Conservation (phyloP, 2,113 vertebrate genomes). For the Mystacornis crossleyi region DNA sequence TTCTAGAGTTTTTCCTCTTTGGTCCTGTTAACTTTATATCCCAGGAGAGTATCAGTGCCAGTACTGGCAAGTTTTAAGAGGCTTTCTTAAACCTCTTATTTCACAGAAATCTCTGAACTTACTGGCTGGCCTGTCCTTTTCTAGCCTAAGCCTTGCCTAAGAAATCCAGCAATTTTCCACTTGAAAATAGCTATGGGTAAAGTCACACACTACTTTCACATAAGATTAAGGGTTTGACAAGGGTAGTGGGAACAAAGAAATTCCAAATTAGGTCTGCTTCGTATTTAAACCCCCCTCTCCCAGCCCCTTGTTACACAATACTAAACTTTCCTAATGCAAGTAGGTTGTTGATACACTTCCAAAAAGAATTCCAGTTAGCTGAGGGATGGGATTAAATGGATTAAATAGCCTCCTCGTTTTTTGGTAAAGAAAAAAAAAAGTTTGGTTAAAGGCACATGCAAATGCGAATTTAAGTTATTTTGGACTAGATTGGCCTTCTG, state of each 20-base stretch:
- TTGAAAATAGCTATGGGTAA: constrained; percentile 32
- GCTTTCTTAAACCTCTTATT: constrained; percentile 28
- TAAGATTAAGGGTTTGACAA: constrained; percentile 46
- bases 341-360: constrained; percentile 28
- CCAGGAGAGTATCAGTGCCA: neutral
- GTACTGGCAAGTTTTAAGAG: neutral
- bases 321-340: neutral
- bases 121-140: neutral
- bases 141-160: constrained; percentile 18
- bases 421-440: neutral
- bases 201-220: constrained; percentile 26
- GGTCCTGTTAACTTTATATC: neutral
- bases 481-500: neutral
- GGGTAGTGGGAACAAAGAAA: constrained; percentile 47
- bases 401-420: neutral
- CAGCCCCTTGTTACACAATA: constrained; percentile 14
- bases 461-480: neutral
- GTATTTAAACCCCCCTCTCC: neutral
- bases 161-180: constrained; percentile 38
- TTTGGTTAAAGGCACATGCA: neutral
- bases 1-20: neutral
- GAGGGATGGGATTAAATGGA: constrained; percentile 45
- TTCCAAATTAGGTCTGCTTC: constrained; percentile 31
- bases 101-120: constrained; percentile 7
- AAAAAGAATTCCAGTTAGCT: constrained; percentile 38